A percentile compares a stretch with the other conserved stretches of the same genome.
These are phyloP conservation scores for Heliconius cydno DNA, from an alignment of 2,888 invertebrate species.

Conservation along the genomic window DNA sequence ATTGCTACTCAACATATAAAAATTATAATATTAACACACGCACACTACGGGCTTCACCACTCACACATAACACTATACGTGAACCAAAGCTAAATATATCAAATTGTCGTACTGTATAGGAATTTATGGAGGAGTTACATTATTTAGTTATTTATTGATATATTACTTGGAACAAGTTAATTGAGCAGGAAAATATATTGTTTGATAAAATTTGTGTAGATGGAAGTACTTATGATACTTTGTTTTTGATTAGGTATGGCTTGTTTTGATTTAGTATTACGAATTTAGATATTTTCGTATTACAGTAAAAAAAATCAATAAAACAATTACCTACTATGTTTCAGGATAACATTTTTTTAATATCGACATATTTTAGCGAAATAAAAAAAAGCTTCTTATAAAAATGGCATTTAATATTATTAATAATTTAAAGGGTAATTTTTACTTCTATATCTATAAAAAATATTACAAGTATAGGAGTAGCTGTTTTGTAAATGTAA, in stretches of 20 bases:
- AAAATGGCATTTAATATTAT: no score
- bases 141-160: slow-evolving; percentile 40
- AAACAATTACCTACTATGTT: no score
- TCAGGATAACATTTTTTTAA: no score
- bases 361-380: no score
- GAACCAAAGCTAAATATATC: slow-evolving; percentile 58
- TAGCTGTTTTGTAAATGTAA: no score
- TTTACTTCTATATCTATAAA: background rate
- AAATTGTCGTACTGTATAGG: slow-evolving; percentile 46
- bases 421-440: no score
- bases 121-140: slow-evolving; percentile 56
- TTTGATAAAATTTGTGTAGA: slow-evolving; percentile 1
- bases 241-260: background rate
- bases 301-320: no score
- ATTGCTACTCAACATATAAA: slow-evolving; percentile 11
- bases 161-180: slow-evolving; percentile 36
- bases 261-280: background rate
- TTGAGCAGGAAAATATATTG: slow-evolving; percentile 21
- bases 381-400: no score
- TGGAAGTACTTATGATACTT: background rate
- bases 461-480: no score
- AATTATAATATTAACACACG: background rate
- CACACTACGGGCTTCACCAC: slow-evolving; percentile 5
- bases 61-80: slow-evolving; percentile 33
- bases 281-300: background rate